Evolutionary conservation across 2,113 vertebrate species (phyloP).

Genomic region (Calonectris borealis): DNA sequence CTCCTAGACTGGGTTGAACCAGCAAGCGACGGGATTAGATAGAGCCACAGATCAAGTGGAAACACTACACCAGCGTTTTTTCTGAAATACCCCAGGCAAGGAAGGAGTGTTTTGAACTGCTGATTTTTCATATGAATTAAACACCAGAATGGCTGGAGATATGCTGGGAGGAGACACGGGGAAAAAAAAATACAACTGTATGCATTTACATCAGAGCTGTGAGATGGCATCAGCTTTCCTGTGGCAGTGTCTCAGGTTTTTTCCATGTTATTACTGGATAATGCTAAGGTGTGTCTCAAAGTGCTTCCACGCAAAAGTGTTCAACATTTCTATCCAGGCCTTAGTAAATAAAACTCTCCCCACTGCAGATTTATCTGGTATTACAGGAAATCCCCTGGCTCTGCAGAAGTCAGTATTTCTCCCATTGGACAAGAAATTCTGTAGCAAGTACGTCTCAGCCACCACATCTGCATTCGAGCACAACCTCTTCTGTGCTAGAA

Average conservation of each 20-base stretch:
- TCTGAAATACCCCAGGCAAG: not conserved
- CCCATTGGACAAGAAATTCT: not conserved
- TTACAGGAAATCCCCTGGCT: not conserved
- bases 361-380: not conserved
- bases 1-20: not conserved
- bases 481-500: not conserved
- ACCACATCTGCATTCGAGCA: not conserved
- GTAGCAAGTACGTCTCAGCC: not conserved
- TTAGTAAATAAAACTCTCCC: not conserved
- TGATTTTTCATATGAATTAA: not conserved
- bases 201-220: not conserved
- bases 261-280: not conserved
- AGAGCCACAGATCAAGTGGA: not conserved
- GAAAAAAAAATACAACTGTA: not conserved
- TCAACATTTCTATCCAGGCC: not conserved
- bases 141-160: not conserved
- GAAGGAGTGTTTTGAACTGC: not conserved
- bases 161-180: not conserved
- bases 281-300: not conserved
- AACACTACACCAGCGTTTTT: not conserved
- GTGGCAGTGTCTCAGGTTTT: not conserved
- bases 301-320: not conserved
- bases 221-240: not conserved
- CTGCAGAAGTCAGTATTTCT: not conserved
- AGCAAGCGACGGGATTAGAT: not conserved